phyloP scores from a whole-genome alignment of 2,888 invertebrate genomes.

The Isotomurus palustris region DNA sequence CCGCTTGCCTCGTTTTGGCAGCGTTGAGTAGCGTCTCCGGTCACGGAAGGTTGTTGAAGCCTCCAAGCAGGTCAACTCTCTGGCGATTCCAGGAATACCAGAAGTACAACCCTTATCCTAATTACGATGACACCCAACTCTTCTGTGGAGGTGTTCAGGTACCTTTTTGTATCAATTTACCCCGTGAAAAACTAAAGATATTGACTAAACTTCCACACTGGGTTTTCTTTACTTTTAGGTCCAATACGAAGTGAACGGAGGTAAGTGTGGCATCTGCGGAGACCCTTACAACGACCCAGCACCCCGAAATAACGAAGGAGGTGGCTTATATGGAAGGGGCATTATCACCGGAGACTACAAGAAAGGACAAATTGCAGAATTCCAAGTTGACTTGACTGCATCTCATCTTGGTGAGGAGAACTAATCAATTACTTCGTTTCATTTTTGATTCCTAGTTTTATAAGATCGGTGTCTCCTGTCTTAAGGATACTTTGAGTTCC shows the following conservation, averaged over 20 bases:
- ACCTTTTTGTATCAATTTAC: not conserved
- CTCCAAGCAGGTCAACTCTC: slow-evolving; percentile 28
- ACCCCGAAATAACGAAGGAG: slow-evolving; percentile 48
- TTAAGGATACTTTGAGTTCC: slow-evolving; percentile 48
- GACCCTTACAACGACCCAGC: slow-evolving; percentile 48
- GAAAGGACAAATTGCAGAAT: slow-evolving; percentile 42
- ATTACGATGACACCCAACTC: slow-evolving; percentile 35
- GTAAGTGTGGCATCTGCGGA: slow-evolving; percentile 53
- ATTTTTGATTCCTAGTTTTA: too few relatives aligned
- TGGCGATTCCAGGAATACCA: slow-evolving; percentile 31
- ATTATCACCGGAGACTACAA: slow-evolving; percentile 46
- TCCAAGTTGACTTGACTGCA: slow-evolving; percentile 34
- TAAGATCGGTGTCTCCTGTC: too few relatives aligned
- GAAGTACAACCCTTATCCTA: slow-evolving; percentile 16
- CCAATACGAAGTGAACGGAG: slow-evolving; percentile 46
- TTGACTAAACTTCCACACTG: not conserved
- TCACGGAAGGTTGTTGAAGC: slow-evolving; percentile 34
- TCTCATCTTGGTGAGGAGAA: slow-evolving; percentile 33
- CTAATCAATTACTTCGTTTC: too few relatives aligned
- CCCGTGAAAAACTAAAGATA: too few relatives aligned
- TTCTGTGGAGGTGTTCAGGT: slow-evolving; percentile 32
- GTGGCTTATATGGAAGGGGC: slow-evolving; percentile 47
- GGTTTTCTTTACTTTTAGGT: slow-evolving; percentile 6
- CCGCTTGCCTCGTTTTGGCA: not conserved
- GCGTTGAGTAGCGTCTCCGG: slow-evolving; percentile 7